Percentiles rank a stretch among this genome's conserved stretches.
Evolutionary conservation across 2,888 invertebrate genomes (phyloP).

Genomic region (Dioctria rufipes): DNA sequence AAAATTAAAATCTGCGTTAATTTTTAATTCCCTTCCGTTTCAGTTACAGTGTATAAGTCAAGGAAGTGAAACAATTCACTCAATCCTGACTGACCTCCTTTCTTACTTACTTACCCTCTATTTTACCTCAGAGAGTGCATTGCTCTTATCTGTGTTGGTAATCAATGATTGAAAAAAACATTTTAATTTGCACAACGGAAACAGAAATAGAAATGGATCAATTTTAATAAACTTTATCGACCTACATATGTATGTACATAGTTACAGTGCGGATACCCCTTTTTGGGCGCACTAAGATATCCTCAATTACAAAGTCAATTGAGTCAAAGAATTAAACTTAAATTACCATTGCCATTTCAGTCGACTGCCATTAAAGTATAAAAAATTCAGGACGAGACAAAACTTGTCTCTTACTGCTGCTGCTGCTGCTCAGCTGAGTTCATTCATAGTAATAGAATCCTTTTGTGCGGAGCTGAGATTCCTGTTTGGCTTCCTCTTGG

Average conservation of each 20-base stretch:
- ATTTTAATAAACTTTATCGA: no score
- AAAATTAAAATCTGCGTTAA: not conserved
- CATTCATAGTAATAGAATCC: constrained; percentile 32
- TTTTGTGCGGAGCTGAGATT: constrained; percentile 25
- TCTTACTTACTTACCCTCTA: no score
- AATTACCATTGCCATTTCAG: not conserved
- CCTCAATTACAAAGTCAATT: not conserved
- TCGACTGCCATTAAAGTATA: not conserved
- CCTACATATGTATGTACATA: no score
- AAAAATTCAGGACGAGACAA: constrained; percentile 6
- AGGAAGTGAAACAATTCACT: not conserved
- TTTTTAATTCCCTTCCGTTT: not conserved
- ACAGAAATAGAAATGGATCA: no score
- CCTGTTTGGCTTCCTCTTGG: not conserved
- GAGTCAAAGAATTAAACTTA: not conserved
- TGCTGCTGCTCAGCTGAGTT: not conserved
- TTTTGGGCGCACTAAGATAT: no score
- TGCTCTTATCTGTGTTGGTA: no score
- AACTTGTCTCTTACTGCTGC: not conserved
- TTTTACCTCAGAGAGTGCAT: no score
- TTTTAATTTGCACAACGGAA: no score
- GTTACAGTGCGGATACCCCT: no score
- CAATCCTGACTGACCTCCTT: not conserved
- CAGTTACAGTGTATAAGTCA: not conserved
- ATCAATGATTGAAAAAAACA: no score